Percentiles rank a stretch among this genome's conserved stretches.
Conservation (phyloP, 2,113 vertebrate genomes). For the Lethenteron reissneri region DNA sequence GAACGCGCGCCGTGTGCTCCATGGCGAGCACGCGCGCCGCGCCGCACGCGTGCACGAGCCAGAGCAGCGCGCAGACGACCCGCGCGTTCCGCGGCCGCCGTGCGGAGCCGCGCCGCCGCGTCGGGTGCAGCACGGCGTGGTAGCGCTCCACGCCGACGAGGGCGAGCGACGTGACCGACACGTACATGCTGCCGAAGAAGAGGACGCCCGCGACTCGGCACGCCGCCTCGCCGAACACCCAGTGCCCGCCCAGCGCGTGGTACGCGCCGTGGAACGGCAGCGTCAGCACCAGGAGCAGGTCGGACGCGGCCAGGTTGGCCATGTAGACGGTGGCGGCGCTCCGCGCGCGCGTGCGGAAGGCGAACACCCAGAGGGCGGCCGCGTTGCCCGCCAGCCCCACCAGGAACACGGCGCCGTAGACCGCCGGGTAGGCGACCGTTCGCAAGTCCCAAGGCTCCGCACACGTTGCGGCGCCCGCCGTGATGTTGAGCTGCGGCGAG, state of each 20-base stretch:
- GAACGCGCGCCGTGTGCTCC: too few species aligned
- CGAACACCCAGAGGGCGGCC: constrained; percentile 21
- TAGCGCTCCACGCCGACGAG: constrained; percentile 27
- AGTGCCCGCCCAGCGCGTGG: constrained; percentile 15
- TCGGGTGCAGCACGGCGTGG: constrained; percentile 21
- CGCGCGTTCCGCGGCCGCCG: constrained; percentile 16
- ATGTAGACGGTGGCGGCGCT: constrained; percentile 24
- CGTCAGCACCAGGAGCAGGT: constrained; percentile 22
- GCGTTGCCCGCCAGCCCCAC: constrained; percentile 23
- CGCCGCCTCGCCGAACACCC: constrained; percentile 20
- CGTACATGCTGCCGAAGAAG: constrained; percentile 21
- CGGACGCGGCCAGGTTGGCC: constrained; percentile 23
- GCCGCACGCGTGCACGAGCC: constrained; percentile 9
- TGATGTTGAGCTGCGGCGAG: too few species aligned
- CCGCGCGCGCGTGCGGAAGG: constrained; percentile 18
- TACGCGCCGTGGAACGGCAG: constrained; percentile 25
- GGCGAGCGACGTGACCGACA: constrained; percentile 19
- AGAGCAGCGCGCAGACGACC: constrained; percentile 15
- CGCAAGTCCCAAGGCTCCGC: constrained; percentile 12
- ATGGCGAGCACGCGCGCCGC: not conserved
- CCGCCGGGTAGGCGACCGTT: constrained; percentile 11
- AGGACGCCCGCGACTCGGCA: constrained; percentile 21
- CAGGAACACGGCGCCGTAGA: constrained; percentile 20
- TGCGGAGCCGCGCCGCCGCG: constrained; percentile 15
- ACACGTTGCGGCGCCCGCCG: not conserved